Conservation (phyloP, 2,888 invertebrate species). For the Tromatobia lineatoria region DNA sequence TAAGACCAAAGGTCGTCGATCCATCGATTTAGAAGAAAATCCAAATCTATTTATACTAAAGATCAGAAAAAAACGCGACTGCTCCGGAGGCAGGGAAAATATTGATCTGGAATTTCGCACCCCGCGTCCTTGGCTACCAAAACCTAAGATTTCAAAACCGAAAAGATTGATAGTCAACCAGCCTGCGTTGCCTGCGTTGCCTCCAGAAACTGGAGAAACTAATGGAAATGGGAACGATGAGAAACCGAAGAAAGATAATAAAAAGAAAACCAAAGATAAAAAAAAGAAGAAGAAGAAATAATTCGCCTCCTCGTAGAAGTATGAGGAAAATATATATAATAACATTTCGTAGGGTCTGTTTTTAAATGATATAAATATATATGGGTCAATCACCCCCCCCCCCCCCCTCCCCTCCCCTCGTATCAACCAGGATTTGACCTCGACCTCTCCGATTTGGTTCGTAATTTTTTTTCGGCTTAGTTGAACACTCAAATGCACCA, state of each 20-base stretch:
- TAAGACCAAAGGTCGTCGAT: constrained; percentile 14
- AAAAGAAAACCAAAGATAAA: constrained; percentile 42
- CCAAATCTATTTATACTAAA: constrained; percentile 81
- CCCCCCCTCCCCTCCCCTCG: too few species aligned
- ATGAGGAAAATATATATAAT: too few species aligned
- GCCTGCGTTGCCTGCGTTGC: constrained; percentile 1
- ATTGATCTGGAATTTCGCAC: constrained; percentile 80
- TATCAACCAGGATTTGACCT: too few species aligned
- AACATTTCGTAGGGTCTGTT: too few species aligned
- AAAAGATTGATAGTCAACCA: constrained; percentile 13
- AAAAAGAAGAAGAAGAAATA: constrained; percentile 59
- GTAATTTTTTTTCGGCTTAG: too few species aligned
- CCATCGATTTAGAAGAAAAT: constrained; percentile 77
- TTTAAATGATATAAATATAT: too few species aligned
- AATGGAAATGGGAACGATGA: constrained; percentile 56
- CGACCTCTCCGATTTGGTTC: too few species aligned
- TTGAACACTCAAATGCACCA: too few species aligned
- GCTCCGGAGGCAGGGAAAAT: constrained; percentile 73
- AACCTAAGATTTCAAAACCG: constrained; percentile 34
- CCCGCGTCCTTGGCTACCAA: constrained; percentile 79
- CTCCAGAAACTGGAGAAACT: not conserved
- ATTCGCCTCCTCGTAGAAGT: not conserved
- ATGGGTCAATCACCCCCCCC: too few species aligned
- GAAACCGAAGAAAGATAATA: constrained; percentile 34
- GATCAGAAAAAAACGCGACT: constrained; percentile 75